A percentile compares a stretch with the other conserved stretches of the same genome.
phyloP scores from a whole-genome alignment of 2,888 invertebrate species.

The Pinctada fucata region DNA sequence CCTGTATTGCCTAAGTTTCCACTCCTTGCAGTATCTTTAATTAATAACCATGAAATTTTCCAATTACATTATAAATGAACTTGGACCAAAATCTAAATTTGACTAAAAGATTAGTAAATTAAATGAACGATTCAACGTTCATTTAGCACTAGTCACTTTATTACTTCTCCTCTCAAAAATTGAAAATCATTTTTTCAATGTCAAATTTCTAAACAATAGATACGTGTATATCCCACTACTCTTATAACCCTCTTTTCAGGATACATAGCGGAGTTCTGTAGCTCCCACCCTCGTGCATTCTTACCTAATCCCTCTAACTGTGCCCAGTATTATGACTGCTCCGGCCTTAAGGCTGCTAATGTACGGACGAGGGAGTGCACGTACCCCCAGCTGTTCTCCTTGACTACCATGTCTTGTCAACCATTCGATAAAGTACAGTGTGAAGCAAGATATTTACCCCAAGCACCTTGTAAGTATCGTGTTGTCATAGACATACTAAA shows the following conservation, averaged over 20 bases:
- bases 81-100: too few relatives aligned
- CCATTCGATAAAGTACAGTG: conserved; percentile 44
- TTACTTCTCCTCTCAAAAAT: too few relatives aligned
- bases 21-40: too few relatives aligned
- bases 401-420: conserved; percentile 44
- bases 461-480: conserved; percentile 51
- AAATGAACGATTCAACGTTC: too few relatives aligned
- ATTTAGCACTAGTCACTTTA: too few relatives aligned
- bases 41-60: too few relatives aligned
- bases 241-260: conserved; percentile 39
- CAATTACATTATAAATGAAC: too few relatives aligned
- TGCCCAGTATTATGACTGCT: conserved; percentile 53
- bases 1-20: too few relatives aligned
- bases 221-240: too few relatives aligned
- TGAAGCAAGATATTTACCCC: conserved; percentile 43
- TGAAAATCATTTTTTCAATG: too few relatives aligned
- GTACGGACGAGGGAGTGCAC: conserved; percentile 53
- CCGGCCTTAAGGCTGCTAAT: conserved; percentile 12
- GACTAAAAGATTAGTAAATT: too few relatives aligned
- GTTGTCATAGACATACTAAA: neutral
- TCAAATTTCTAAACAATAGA: too few relatives aligned
- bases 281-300: conserved; percentile 46
- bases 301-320: conserved; percentile 58
- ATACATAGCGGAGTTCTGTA: conserved; percentile 56
- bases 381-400: conserved; percentile 60